Base-by-base conservation (phyloP, 2,888 invertebrate species). In the Adelognathus sp. region DNA sequence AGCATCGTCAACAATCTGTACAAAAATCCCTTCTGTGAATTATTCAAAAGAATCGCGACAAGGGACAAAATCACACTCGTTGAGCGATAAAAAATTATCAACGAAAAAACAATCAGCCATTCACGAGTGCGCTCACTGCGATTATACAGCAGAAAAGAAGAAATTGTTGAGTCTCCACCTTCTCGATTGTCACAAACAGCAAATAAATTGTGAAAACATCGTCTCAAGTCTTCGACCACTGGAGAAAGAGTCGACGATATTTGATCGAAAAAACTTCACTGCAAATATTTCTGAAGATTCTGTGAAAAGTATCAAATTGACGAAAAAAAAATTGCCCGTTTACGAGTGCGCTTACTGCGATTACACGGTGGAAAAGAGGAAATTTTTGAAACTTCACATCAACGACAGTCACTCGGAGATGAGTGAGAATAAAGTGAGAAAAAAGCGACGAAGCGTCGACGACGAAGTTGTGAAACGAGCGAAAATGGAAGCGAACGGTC, bases 401-500 rank as follows among this genome's bases (percentile, higher is more conserved):
- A 11, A 5, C 1, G 81, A 88, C 3, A 16, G 18, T 11, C 88
- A 88, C 60, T 77, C 86, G 1, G 85, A 88, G 4, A 61, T 80
- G 24, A 27, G 44, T 0, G 63, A 44, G 2, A 79, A 66, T 24
- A 79, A 70, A 2, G 29, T 9, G 14, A 60, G 66, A 11, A 84
- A 72, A 52, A 83, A 73, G 6, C 52, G 76, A 2, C 73, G 79
- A 16, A 82, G 79, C 39, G 39, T 78, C 1, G 84, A 87, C 18
- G 78, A 93, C 60, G 93, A 92, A 58, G 87, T 92, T 14, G 88
- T 92, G 1, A 82, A 82, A 18, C 82, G 84, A 7, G 89, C 89
- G 0, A 85, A 80, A 63, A 84, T 87, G 58, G 89, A 91, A 31
- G 90, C 92, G 0, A 92, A 93, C 83, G 94, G 93, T 0, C 93